Evolutionary conservation across 2,888 invertebrate species (phyloP), one percentile per base, ranked within the genome.

Genomic region (Lasioglossum oenotherae): DNA sequence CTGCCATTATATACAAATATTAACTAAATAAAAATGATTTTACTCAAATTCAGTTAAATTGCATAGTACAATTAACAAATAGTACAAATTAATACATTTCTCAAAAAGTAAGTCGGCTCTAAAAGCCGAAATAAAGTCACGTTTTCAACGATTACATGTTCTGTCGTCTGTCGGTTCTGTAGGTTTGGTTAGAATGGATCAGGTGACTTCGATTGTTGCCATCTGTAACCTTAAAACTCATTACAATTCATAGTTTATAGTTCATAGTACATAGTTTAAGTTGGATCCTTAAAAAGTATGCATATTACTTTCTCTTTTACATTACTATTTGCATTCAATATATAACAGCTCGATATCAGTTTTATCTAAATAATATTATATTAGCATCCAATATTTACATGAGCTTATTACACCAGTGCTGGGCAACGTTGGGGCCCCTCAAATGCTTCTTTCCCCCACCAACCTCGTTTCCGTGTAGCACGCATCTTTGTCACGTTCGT

Each of bases 1-100:
- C 88, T 27, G 91, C 88, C 93, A 94, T 94, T 79, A 44, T 87
- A 44, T 12, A 6, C 35, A 67, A 44, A 69, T 74, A 72, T 71
- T 8, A 49, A 77, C 1, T 46, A 46, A n/a, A 60, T 49, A 16
- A 49, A 67, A 64, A 72, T 49, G 5, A 38, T 10, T 44, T 19
- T 16, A 27, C 73, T 67, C 19, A 67, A 27, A 64, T 27, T 60
- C 1, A n/a, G 16, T 23, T 35, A 19, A n/a, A 74, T 74, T 71
- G 12, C 35, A 16, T n/a, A 46, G 4, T 27, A 8, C 0, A 74
- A 19, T n/a, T n/a, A n/a, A 8, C 0, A 74, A 19, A 16, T n/a
- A 46, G 4, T 27, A 8, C 0, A 74, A 19, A n/a, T 53, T 53
- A 53, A 19, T 53, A 53, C 10, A 53, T n/a, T n/a, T 53, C 53